A percentile compares a stretch with the other conserved stretches of the same genome.
Conservation (phyloP, 2,888 invertebrate species). For the Drosophila nigricruria region DNA sequence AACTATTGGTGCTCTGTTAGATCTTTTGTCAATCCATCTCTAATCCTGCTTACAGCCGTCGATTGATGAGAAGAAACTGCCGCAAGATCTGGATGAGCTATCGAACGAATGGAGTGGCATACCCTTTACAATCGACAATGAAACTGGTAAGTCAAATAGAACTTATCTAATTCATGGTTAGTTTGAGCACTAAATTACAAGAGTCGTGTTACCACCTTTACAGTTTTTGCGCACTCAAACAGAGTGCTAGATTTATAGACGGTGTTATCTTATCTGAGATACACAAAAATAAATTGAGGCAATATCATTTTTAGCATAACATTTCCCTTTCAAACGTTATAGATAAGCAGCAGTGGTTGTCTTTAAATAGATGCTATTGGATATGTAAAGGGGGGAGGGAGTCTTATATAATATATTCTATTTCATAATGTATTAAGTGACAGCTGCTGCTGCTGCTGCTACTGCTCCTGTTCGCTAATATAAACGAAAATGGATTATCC, state of each 20-base stretch:
- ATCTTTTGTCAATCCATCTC: neutral
- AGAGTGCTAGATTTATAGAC: constrained; percentile 11
- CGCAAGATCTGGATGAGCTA: constrained; percentile 77
- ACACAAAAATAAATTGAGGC: constrained; percentile 15
- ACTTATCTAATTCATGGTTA: neutral
- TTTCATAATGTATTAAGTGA: constrained; percentile 9
- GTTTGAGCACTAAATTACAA: constrained; percentile 19
- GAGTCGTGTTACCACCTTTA: neutral
- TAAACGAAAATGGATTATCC: constrained; percentile 79
- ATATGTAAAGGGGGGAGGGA: neutral
- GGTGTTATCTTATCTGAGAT: constrained; percentile 29
- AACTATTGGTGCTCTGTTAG: neutral
- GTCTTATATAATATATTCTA: constrained; percentile 5
- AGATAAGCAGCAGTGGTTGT: constrained; percentile 21
- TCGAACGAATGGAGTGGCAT: constrained; percentile 93
- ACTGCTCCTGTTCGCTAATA: constrained; percentile 22
- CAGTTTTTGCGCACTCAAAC: constrained; percentile 6
- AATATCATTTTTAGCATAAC: constrained; percentile 28
- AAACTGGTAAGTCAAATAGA: constrained; percentile 90
- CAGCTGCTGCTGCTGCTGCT: constrained; percentile 16
- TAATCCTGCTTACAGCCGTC: constrained; percentile 51
- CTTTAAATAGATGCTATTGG: constrained; percentile 8
- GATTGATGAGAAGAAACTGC: constrained; percentile 62
- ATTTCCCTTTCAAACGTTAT: constrained; percentile 37
- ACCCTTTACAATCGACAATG: constrained; percentile 93